Conservation (phyloP, 2,888 invertebrate genomes). For the Tinea trinotella region DNA sequence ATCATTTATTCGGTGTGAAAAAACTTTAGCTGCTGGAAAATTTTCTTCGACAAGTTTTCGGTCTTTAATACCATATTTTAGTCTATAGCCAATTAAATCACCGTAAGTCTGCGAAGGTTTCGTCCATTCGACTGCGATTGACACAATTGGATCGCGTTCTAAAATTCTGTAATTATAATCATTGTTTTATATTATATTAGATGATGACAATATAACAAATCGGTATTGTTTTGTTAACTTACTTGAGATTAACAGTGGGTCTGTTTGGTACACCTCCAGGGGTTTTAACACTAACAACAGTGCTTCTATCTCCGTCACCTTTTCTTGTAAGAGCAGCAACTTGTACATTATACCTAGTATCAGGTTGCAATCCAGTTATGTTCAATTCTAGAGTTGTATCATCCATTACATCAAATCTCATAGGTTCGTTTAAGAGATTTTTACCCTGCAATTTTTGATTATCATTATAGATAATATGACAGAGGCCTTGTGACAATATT, state of each 20-base stretch:
- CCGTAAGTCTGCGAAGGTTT: conserved; percentile 92
- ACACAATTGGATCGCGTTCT: conserved; percentile 88
- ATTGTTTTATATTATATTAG: not conserved
- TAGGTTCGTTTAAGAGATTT: conserved; percentile 87
- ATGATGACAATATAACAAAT: too few relatives aligned
- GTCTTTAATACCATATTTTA: conserved; percentile 90
- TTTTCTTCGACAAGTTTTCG: conserved; percentile 81
- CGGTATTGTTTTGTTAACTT: conserved; percentile 32
- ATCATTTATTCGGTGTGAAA: conserved; percentile 81
- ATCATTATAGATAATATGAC: too few relatives aligned
- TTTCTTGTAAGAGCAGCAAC: conserved; percentile 96
- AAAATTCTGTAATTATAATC: conserved; percentile 75
- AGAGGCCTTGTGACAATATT: too few relatives aligned
- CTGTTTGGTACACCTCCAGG: conserved; percentile 94
- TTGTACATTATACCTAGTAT: conserved; percentile 94
- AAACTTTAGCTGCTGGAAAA: conserved; percentile 77
- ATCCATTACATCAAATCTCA: conserved; percentile 89
- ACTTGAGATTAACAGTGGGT: conserved; percentile 87
- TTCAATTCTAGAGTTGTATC: conserved; percentile 84
- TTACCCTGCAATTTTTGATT: conserved; percentile 79
- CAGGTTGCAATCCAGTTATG: conserved; percentile 92
- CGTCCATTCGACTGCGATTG: conserved; percentile 94
- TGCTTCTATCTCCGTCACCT: conserved; percentile 95
- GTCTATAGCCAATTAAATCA: conserved; percentile 86
- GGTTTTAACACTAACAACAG: conserved; percentile 88